Percentiles rank a stretch among this genome's conserved stretches.
Evolutionary conservation across 37 sponge, comb jelly and placozoan genomes (phyloP).

Genomic region (Spongilla lacustris): DNA sequence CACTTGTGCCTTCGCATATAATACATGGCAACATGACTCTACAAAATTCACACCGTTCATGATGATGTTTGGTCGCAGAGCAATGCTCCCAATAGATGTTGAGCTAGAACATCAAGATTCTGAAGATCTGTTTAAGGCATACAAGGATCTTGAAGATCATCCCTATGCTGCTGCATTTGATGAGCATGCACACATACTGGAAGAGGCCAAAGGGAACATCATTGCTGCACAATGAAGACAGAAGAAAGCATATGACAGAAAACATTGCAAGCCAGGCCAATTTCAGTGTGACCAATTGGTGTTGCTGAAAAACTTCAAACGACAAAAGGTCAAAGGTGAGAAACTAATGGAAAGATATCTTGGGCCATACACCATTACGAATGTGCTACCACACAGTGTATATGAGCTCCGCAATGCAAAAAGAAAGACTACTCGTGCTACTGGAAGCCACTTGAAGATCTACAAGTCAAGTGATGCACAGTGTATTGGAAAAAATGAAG

Average conservation of each 20-base stretch:
- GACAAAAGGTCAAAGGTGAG: conserved; percentile 74
- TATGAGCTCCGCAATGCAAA: neutral
- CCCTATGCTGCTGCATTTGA: neutral
- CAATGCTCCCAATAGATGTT: conserved; percentile 69
- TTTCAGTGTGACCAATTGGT: conserved; percentile 49
- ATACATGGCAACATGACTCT: conserved; percentile 75
- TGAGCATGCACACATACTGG: conserved; percentile 16
- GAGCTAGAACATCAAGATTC: conserved; percentile 15
- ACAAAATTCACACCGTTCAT: conserved; percentile 73
- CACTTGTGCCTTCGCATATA: conserved; percentile 77
- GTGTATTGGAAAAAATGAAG: neutral
- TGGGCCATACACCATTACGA: conserved; percentile 15
- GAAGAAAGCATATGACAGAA: conserved; percentile 68
- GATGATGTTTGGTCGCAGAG: conserved; percentile 66
- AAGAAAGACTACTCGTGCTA: neutral
- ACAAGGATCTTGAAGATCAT: neutral
- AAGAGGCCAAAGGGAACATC: conserved; percentile 71
- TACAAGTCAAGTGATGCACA: neutral
- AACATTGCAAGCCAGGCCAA: conserved; percentile 51
- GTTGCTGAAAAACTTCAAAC: conserved; percentile 66
- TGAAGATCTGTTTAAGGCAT: conserved; percentile 18
- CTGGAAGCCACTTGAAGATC: conserved; percentile 1
- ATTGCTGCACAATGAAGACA: conserved; percentile 69
- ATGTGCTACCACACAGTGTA: neutral
- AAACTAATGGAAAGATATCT: conserved; percentile 48